phyloP scores from a whole-genome alignment of 2,888 invertebrate species.

The Adineta ricciae region DNA sequence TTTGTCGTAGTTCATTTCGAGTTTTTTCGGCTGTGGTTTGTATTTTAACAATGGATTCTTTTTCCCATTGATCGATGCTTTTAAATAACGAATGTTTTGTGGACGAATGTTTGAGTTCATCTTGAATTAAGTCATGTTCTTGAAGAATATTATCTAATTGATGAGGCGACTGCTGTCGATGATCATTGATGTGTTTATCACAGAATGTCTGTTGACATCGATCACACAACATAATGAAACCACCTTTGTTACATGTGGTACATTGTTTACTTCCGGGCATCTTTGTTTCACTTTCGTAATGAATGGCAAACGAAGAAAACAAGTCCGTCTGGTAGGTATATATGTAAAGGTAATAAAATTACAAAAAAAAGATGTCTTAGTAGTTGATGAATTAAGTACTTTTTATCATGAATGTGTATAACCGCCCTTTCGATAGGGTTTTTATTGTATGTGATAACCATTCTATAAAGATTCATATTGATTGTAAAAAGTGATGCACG shows the following conservation, averaged over 20 bases:
- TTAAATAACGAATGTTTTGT: not conserved
- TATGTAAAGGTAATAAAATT: not conserved
- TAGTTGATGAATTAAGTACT: not conserved
- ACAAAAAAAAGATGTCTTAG: no score
- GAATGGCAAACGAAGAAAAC: not conserved
- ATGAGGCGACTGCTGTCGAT: not conserved
- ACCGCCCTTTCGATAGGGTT: not conserved
- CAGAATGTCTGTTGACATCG: not conserved
- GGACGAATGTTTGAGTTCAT: not conserved
- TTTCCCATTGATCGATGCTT: not conserved
- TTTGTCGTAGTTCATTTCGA: not conserved
- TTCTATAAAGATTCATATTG: no score
- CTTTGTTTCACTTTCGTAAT: not conserved
- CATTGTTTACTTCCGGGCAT: not conserved
- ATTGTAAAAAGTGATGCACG: no score
- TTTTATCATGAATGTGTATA: not conserved
- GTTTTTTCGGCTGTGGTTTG: not conserved
- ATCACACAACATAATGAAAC: not conserved
- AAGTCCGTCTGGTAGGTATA: not conserved
- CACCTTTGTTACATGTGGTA: not conserved
- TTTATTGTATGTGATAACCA: not conserved
- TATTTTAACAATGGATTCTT: not conserved
- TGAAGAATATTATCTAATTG: not conserved
- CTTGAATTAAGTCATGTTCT: not conserved
- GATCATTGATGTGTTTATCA: not conserved